Base-by-base conservation (phyloP, 2,888 invertebrate genomes). In the Uropetala carovei region DNA sequence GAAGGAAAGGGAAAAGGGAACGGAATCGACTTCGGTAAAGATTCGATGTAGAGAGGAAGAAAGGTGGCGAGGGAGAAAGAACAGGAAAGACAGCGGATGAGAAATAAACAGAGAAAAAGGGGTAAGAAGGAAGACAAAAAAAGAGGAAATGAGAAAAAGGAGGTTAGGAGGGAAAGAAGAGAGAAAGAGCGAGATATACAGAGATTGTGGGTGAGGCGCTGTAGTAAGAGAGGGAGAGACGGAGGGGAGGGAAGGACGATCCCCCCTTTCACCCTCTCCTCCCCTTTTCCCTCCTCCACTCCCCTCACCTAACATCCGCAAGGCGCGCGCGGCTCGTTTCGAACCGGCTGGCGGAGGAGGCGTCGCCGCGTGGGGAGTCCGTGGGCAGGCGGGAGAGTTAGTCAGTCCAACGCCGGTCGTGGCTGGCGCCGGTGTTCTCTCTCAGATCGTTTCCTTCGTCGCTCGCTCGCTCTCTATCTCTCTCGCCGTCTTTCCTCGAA, bases 401-500 rank as follows among this genome's bases (percentile, higher is more conserved):
- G 83, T 83, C 83, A 83, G 83, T 83, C 83, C 56, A 83, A 83
- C 83, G 83, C 83, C 83, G 57, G 83, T 83, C 83, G 56, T 57
- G 83, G 83, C 83, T 83, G 83, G 83, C 83, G 83, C 83, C 83
- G 83, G 83, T 83, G 43, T n/a, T 16, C 64, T 64, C 5, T 43
- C 56, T n/a, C n/a, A 1, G 1, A 18, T 75, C 75, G 0, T 18
- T 22, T 22, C n/a, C 18, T 27, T 16, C 43, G 83, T 18, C 56
- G 27, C 82, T 43, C 82, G 11, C 4, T 27, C 16, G 27, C 82
- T 43, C 82, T 0, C 4, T 27, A 4, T 81, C 81, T 22, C 81
- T 22, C 56, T 56, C 57, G 56, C 56, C 57, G 14, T 13, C 3
- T 83, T n/a, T 18, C 56, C 8, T 30, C 27, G 30, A 13, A 43